Evolutionary conservation across 2,797 vertebrate genomes (phyloP).

Genomic region (Sebastiscus albofasciatus): DNA sequence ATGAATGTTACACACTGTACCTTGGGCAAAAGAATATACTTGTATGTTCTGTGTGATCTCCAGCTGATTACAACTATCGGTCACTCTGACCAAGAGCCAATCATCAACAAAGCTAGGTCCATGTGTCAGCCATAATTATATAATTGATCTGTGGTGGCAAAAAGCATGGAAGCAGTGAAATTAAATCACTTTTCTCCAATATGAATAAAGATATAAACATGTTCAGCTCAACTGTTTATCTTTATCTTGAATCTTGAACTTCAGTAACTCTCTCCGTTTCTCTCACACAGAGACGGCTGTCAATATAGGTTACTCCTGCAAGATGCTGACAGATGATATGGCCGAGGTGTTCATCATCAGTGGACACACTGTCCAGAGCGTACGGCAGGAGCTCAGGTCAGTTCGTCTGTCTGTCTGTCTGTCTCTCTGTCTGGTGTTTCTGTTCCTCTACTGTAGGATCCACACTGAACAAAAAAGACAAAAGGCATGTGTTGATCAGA

Average conservation of each 20-base stretch:
- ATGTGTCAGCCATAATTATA: neutral
- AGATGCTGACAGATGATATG: constrained; percentile 96
- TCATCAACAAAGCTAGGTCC: neutral
- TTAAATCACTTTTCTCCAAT: neutral
- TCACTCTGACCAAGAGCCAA: neutral
- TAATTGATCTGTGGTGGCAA: neutral
- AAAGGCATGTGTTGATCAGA: neutral
- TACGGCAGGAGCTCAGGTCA: constrained; percentile 91
- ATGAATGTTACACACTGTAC: neutral
- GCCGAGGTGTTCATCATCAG: constrained; percentile 91
- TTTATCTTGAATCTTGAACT: neutral
- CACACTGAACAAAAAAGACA: neutral
- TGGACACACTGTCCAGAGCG: constrained; percentile 91
- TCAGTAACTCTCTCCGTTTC: neutral
- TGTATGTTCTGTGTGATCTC: neutral
- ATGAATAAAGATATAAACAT: neutral
- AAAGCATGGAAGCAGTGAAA: neutral
- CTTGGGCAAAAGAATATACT: neutral
- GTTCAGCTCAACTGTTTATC: neutral
- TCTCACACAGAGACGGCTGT: constrained; percentile 89
- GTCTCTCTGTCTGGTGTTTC: neutral
- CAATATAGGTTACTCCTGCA: constrained; percentile 96
- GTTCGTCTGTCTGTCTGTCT: neutral
- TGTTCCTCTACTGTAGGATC: neutral
- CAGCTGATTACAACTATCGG: no score